phyloP scores from a whole-genome alignment of 2,113 vertebrate species.

The Thunnus maccoyii region DNA sequence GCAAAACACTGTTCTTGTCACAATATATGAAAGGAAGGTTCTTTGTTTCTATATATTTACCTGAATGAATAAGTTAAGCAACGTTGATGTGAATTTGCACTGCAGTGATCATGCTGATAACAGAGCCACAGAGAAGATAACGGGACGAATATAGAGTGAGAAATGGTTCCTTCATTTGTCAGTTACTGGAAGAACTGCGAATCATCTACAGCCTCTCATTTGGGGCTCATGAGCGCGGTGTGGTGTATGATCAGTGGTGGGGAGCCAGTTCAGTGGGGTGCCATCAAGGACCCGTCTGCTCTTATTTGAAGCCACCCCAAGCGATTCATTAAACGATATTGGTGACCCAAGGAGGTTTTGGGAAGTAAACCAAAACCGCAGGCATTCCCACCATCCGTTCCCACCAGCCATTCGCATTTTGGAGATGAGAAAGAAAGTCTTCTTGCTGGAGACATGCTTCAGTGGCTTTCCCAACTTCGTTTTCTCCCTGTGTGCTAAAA shows the following conservation, averaged over 20 bases:
- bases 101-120: conserved; percentile 24
- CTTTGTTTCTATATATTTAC: conserved; percentile 44
- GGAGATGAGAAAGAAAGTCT: conserved; percentile 58
- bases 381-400: conserved; percentile 65
- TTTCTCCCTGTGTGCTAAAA: conserved; percentile 57
- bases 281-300: conserved; percentile 56
- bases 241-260: conserved; percentile 60
- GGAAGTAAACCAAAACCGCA: conserved; percentile 72
- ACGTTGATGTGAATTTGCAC: conserved; percentile 17
- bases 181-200: conserved; percentile 36
- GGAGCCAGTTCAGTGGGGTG: conserved; percentile 66
- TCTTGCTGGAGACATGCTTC: conserved; percentile 48
- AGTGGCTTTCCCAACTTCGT: conserved; percentile 56
- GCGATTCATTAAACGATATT: conserved; percentile 72
- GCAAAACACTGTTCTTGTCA: neutral
- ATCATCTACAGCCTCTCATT: conserved; percentile 57
- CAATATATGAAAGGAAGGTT: neutral
- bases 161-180: conserved; percentile 3
- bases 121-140: conserved; percentile 40
- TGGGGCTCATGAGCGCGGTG: conserved; percentile 52
- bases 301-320: conserved; percentile 63
- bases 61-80: conserved; percentile 21
- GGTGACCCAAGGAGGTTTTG: conserved; percentile 67
- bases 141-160: conserved; percentile 29
- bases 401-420: conserved; percentile 43